Evolutionary conservation across 2,113 vertebrate species (phyloP), one percentile per base, ranked within the genome.

Genomic region (Melanerpes aurifrons): DNA sequence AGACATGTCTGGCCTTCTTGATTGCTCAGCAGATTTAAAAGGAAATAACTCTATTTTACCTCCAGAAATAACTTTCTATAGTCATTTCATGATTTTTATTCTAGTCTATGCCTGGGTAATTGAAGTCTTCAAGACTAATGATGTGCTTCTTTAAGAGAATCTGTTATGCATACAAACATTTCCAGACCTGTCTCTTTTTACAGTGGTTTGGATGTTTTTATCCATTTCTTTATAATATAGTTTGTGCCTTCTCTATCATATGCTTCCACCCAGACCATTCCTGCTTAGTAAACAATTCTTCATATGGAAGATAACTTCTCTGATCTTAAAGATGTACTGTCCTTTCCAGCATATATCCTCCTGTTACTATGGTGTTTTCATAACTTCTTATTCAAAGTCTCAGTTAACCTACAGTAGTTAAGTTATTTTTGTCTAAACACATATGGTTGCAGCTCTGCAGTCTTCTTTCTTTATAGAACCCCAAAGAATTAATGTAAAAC

Each of bases 341-440:
- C 28, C 21, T 93, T 77, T 64, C 31, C 58, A 82, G n/a, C 35
- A 62, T 75, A 62, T 45, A 75, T 13, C 19, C 9, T 80, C 20
- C 66, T 84, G 76, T 94, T 91, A 88, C 69, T 90, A 75, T 91
- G 89, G 72, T 86, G 66, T 83, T 93, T 94, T 83, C 56, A 50
- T 78, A 78, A 66, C 18, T 77, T 75, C 35, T 81, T 82, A 35
- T 86, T 82, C 45, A 31, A 15, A 86, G 29, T 82, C n/a, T 76
- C 56, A 50, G 85, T 64, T 90, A 92, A 91, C 29, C 62, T 76
- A 86, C 80, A 91, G 79, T 66, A 94, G 92, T 94, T 92, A 79
- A 92, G 77, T 87, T 95, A 91, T 96, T 96, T 96, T 95, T 90
- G 79, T 35, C 66, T 94, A 94, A 94, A 94, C 76, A 88, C 82